phyloP scores from a whole-genome alignment of 2,113 vertebrate species.

The Irena cyanogastra region DNA sequence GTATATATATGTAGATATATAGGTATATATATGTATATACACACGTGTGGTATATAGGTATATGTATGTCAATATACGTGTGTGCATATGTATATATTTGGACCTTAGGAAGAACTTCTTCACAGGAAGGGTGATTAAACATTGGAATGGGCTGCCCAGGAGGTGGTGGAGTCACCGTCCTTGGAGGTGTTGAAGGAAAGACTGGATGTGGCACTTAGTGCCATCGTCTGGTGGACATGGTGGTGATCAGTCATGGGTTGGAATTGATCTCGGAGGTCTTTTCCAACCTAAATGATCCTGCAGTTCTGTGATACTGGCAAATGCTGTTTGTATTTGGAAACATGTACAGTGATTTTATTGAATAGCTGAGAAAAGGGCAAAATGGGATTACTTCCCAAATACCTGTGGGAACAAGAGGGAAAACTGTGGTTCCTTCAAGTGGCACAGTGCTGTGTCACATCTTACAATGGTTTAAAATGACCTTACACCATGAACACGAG shows the following conservation, averaged over 20 bases:
- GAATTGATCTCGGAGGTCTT: not conserved
- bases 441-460: not conserved
- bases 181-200: not conserved
- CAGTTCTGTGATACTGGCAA: not conserved
- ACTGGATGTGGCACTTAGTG: not conserved
- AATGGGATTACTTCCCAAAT: accelerated
- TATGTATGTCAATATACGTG: too few relatives aligned
- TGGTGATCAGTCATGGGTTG: accelerated
- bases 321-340: not conserved
- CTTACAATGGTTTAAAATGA: not conserved
- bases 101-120: not conserved
- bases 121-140: accelerated
- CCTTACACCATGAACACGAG: accelerated
- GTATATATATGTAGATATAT: too few relatives aligned
- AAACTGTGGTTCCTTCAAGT: not conserved
- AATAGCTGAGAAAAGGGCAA: not conserved
- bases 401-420: too few relatives aligned
- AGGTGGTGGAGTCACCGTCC: not conserved
- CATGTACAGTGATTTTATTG: accelerated
- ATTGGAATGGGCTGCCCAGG: not conserved
- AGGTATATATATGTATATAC: accelerated
- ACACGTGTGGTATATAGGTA: too few relatives aligned
- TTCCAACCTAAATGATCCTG: not conserved
- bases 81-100: not conserved
- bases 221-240: accelerated